Base-by-base conservation (phyloP, 2,797 vertebrate species). In the Selene dorsalis region DNA sequence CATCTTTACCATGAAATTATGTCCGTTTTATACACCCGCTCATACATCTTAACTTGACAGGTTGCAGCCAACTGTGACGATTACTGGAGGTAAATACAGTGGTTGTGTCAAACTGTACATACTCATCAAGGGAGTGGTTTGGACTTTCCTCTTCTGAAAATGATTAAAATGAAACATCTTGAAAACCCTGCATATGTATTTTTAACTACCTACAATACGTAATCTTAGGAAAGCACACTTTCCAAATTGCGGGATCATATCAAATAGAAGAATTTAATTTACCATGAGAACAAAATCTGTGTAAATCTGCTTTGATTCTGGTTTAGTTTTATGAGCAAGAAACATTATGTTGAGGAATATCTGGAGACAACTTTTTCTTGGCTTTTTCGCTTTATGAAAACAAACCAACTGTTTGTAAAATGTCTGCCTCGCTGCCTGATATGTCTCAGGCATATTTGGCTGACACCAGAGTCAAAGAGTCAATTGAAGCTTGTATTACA, bases 1-100 rank as follows among this genome's bases (percentile, higher is more conserved):
- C 91, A 95, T 95, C 92, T 95, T 94, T 93, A 93, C 93, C 93
- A 93, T 95, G 93, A 94, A 94, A 95, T 94, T 88, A 94, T 94
- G 94, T 92, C 94, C 73, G 86, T 86, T 93, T 91, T 87, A 90
- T 85, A 90, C 82, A 80, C 81, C 91, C 89, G 71, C 93, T 93
- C 91, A 94, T 95, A 92, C 85, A 94, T 96, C 95, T 95, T 94
- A 80, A 85, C 91, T 90, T 94, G 95, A 95, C 94, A 95, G 94
- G 70, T 94, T 90, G 87, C 93, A 93, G 88, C 91, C 93, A 91
- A 94, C 93, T 93, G 93, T 94, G 93, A 94, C 88, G 59, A 86
- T 91, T 83, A 89, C 88, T 82, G 89, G 91, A 92, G 77, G 87
- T 92, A 90, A 93, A 93, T 90, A 89, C 82, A 89, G 81, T 80